Conservation (phyloP, 2,113 vertebrate species). For the Alaudala cheleensis region DNA sequence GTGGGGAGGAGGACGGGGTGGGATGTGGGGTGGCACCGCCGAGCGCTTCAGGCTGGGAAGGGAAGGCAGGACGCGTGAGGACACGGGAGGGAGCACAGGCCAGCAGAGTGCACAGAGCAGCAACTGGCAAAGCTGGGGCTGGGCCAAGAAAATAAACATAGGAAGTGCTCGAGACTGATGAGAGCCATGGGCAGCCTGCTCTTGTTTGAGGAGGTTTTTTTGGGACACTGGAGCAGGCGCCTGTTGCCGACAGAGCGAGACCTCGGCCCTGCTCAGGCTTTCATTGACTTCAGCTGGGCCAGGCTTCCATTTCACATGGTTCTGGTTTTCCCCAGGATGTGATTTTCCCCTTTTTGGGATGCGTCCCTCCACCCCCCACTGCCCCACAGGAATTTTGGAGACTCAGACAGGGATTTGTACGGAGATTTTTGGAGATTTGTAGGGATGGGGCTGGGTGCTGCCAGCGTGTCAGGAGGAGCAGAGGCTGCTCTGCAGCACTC, state of each 20-base stretch:
- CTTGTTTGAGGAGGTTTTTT: slow-evolving; percentile 4
- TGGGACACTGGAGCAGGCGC: neutral
- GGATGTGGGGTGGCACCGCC: neutral
- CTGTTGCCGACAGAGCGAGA: neutral
- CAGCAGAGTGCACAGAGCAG: neutral
- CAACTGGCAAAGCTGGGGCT: slow-evolving; percentile 37
- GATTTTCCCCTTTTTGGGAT: neutral
- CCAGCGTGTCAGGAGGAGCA: neutral
- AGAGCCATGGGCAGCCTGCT: slow-evolving; percentile 38
- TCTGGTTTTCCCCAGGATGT: neutral
- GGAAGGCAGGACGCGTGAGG: neutral
- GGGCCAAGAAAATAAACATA: slow-evolving; percentile 45
- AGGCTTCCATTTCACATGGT: neutral
- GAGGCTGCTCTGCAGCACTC: slow-evolving; percentile 3
- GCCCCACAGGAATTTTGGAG: neutral
- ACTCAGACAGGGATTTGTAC: neutral
- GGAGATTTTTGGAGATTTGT: neutral
- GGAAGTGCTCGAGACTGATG: slow-evolving; percentile 23
- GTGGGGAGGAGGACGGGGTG: neutral
- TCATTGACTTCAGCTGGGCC: neutral
- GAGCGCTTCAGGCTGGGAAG: neutral
- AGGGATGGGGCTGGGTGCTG: neutral
- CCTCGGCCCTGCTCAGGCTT: neutral
- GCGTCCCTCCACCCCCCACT: neutral
- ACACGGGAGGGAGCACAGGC: neutral